Conservation (phyloP, 2,797 vertebrate species). For the Setipinna tenuifilis region DNA sequence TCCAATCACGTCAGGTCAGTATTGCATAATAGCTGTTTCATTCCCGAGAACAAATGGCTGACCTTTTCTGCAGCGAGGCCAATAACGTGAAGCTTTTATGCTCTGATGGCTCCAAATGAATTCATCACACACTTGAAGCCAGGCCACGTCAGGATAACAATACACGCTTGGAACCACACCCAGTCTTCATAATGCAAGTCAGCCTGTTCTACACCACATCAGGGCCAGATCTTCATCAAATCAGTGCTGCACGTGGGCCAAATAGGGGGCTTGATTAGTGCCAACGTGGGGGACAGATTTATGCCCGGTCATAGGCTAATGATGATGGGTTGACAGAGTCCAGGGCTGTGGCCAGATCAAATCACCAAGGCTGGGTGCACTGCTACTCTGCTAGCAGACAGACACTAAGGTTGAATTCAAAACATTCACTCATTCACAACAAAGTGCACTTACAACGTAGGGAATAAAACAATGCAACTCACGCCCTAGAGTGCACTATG, state of each 20-base stretch:
- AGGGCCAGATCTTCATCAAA: not conserved
- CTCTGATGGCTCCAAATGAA: not conserved
- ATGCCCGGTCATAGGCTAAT: not conserved
- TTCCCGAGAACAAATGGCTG: not conserved
- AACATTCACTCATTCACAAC: too few species aligned
- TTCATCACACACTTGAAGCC: not conserved
- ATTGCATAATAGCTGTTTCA: conserved; percentile 7
- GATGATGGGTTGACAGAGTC: too few species aligned
- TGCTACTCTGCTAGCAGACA: too few species aligned
- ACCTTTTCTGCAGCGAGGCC: conserved; percentile 2
- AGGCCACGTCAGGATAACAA: not conserved
- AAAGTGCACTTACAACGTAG: too few species aligned
- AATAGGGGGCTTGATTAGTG: too few species aligned
- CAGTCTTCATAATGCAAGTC: not conserved
- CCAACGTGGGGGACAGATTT: not conserved
- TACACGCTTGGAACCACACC: not conserved
- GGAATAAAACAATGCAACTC: too few species aligned
- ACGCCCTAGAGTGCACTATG: too few species aligned
- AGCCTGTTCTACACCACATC: not conserved
- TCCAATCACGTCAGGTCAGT: not conserved
- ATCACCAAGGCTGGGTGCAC: not conserved
- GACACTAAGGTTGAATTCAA: too few species aligned
- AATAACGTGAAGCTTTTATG: not conserved
- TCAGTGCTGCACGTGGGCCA: not conserved
- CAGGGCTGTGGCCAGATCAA: not conserved